phyloP scores from a whole-genome alignment of 2,113 vertebrate species.

The Psittacus erithacus region DNA sequence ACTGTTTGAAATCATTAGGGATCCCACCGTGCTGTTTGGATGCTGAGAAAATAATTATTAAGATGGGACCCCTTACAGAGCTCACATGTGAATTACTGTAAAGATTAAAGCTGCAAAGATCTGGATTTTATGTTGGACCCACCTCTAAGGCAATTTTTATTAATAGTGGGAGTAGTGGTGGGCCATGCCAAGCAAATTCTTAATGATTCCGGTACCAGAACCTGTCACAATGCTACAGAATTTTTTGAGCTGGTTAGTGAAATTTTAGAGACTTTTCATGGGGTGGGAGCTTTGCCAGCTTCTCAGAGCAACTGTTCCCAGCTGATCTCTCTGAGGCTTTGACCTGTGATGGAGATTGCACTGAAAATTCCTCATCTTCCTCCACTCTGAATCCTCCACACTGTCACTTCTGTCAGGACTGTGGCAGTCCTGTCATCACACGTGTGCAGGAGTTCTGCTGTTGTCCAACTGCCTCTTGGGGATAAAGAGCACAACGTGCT shows the following conservation, averaged over 20 bases:
- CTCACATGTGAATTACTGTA: not conserved
- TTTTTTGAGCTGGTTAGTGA: not conserved
- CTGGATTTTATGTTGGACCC: not conserved
- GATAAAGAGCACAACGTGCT: not conserved
- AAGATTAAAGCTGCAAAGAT: slow-evolving; percentile 22
- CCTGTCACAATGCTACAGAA: not conserved
- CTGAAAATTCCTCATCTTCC: not conserved
- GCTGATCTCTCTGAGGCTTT: not conserved
- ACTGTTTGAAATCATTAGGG: slow-evolving; percentile 23
- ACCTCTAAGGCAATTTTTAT: not conserved
- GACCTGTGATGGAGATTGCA: not conserved
- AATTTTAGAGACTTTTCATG: not conserved
- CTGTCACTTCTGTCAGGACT: not conserved
- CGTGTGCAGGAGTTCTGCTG: not conserved
- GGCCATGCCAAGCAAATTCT: not conserved
- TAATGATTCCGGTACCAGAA: not conserved
- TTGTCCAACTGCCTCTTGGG: not conserved
- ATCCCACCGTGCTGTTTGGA: not conserved
- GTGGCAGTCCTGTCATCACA: not conserved
- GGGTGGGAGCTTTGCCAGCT: not conserved
- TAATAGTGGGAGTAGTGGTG: not conserved
- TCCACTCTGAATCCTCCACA: not conserved
- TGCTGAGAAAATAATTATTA: slow-evolving; percentile 52
- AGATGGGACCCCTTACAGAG: not conserved
- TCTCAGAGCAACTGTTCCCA: not conserved